Evolutionary conservation across 2,888 invertebrate genomes (phyloP).

Genomic region (Xylota segnis): DNA sequence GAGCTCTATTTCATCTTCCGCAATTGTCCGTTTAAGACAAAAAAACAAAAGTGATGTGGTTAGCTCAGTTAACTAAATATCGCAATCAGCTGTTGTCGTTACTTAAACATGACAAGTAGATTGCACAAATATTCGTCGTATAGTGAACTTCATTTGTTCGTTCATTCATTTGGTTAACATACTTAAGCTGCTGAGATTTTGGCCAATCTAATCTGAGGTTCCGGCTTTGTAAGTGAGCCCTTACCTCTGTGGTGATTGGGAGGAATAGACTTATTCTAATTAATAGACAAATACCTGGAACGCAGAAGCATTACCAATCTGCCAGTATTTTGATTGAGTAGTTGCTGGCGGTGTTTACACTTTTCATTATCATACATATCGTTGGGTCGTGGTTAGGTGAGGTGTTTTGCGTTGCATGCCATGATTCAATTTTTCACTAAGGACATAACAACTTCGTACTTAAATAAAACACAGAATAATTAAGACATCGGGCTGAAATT

Average conservation of each 20-base stretch:
- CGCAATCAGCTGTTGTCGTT: constrained; percentile 21
- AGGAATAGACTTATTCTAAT: neutral
- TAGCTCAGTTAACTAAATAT: constrained; percentile 25
- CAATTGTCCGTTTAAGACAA: constrained; percentile 6
- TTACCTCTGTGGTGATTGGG: neutral
- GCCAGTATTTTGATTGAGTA: constrained; percentile 17
- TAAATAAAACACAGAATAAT: no score
- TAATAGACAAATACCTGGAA: neutral
- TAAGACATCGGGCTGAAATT: no score
- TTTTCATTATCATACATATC: neutral
- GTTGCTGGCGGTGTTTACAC: neutral
- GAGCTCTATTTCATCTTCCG: constrained; percentile 18
- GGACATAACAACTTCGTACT: no score
- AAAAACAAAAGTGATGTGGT: neutral
- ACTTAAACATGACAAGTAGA: constrained; percentile 21
- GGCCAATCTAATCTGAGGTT: constrained; percentile 1
- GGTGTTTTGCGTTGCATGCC: no score
- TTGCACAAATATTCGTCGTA: constrained; percentile 34
- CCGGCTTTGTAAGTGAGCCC: neutral
- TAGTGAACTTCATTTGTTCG: constrained; percentile 2
- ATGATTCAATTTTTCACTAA: no score
- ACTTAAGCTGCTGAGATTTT: constrained; percentile 2
- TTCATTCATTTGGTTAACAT: constrained; percentile 12
- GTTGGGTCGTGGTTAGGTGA: neutral
- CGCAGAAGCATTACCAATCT: neutral